Evolutionary conservation across 2,797 vertebrate genomes (phyloP).

Genomic region (Masticophis lateralis): DNA sequence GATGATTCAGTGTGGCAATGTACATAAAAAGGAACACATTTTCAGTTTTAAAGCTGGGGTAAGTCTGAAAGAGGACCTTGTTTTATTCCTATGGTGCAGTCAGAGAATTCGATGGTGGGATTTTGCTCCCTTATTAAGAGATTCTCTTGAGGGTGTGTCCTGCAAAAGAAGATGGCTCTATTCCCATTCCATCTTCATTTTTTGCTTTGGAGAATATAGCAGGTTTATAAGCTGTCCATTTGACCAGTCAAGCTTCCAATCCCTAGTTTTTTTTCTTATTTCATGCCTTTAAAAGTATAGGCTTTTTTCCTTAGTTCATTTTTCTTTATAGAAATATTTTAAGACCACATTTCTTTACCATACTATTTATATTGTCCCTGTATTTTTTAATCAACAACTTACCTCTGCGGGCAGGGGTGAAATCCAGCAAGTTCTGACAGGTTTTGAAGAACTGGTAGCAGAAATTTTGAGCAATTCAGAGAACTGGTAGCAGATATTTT

Average conservation of each 20-base stretch:
- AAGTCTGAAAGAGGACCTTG: constrained; percentile 30
- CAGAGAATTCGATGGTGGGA: neutral
- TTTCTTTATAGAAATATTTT: neutral
- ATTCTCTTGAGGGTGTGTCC: neutral
- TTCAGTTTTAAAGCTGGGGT: constrained; percentile 27
- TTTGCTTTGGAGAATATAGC: neutral
- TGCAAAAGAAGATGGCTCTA: neutral
- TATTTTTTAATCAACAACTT: neutral
- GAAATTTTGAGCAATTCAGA: too few species aligned
- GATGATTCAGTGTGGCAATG: constrained; percentile 15
- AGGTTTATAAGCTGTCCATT: neutral
- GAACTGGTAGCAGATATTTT: too few species aligned
- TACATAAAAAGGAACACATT: constrained; percentile 46
- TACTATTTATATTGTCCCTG: neutral
- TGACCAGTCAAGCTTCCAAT: neutral
- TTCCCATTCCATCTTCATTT: neutral
- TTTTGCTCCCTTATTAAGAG: neutral
- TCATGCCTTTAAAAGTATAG: neutral
- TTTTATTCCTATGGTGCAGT: neutral
- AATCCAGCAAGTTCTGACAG: too few species aligned
- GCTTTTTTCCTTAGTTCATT: neutral
- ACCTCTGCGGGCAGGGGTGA: too few species aligned
- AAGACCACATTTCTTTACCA: neutral
- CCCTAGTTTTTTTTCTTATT: neutral
- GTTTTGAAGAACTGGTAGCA: too few species aligned